Base-by-base conservation (phyloP, 2,888 invertebrate genomes). In the Parasteatoda lunata region DNA sequence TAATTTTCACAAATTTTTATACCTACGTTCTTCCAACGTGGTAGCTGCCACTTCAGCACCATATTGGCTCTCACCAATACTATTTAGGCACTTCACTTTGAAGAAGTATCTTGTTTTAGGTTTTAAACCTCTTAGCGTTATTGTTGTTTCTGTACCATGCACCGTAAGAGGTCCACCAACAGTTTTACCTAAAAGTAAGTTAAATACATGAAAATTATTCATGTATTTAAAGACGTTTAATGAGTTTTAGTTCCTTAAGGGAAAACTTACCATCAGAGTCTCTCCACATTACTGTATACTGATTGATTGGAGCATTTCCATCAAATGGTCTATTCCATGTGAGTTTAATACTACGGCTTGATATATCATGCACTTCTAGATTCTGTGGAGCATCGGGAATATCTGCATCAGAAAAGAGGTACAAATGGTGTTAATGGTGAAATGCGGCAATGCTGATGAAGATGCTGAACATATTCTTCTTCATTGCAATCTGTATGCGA, bases 81-180 rank as follows among this genome's bases (percentile, higher is more conserved):
- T 96, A 91, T 98, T 98, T 93, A 97, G 96, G 86, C 97, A 97
- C 4, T 97, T 96, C 91, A 98, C 96, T 89, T 97, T 94, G 90
- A 98, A 94, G 91, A 98, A 97, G 91, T 98, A 98, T 0, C 97
- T 96, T 4, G 97, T 97, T 64, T 97, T 97, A 49, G 97, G 97
- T 90, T 96, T 94, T 7, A 97, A 93, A 91, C 96, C 97, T 91
- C 89, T 68, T 8, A 90, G 76, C 47, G 88, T 81, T 9, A 77
- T n/a, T 6, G 79, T 77, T 6, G 68, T 59, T 54, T 87, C 82
- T 15, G 49, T 76, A 4, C 79, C 89, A 45, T 77, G 30, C 4
- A 83, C 69, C 7, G 89, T 86, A 11, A 68, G 49, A 45, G 68
- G 71, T 15, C 71, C 75, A 3, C 69, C 79, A n/a, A 47, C 65